Evolutionary conservation across 1,140 invertebrate species (phyloP), one percentile per base, ranked within the genome.

Genomic region (Vanessa tameamea): DNA sequence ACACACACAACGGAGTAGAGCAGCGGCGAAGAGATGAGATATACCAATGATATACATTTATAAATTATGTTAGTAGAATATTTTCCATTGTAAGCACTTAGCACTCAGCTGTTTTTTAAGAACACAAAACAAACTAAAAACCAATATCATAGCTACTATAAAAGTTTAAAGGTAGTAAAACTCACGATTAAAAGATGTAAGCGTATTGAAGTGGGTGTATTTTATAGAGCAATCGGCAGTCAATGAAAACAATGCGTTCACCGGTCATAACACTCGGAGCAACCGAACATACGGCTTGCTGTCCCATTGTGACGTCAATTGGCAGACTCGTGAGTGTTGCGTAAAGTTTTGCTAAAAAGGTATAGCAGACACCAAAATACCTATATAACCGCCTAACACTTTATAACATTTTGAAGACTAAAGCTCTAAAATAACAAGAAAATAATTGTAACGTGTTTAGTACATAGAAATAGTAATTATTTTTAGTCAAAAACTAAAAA

Each of bases 261-360:
- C 69, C 65, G 73, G 65, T 75, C 72, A 74, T 63, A 78, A 77
- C 77, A 76, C 50, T 65, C 55, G 26, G 65, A 63, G 26, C 47
- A 50, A 69, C 74, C 77, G 75, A 78, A 79, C 80, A 69, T 69
- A 71, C 78, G 78, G 77, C 76, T 78, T 85, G 79, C 81, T 80
- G 76, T 77, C 77, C 72, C 69, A 76, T 65, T 72, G 80, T 88
- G 86, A 87, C 85, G 86, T 85, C 83, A 85, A 83, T 88, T 85
- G 85, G 85, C 83, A 86, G 59, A 69, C 73, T 57, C 37, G 63
- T 57, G 63, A 65, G 48, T 47, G 69, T 82, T 81, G 76, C 78
- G 77, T 83, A 82, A 83, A 82, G 71, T 76, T 66, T 26, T n/a
- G 53, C 73, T 77, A 72, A 81, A 80, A 81, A 80, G 81, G 75